Conservation (phyloP, 1,140 invertebrate genomes). For the Drosophila arawakana region DNA sequence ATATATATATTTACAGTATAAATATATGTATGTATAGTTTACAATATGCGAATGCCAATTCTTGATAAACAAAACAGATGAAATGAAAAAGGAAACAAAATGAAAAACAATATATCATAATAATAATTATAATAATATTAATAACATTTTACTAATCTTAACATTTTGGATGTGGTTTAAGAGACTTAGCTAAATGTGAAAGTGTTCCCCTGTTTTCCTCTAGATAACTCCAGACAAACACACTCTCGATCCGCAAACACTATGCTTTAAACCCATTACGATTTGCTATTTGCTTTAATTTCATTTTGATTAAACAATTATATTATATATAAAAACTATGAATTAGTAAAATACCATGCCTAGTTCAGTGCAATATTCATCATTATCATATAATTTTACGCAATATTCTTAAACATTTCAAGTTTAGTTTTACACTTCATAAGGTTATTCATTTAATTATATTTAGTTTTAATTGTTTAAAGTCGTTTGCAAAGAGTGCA, state of each 20-base stretch:
- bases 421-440: slow-evolving; percentile 39
- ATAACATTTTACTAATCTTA: slow-evolving; percentile 70
- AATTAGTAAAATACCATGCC: slow-evolving; percentile 74
- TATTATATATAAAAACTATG: background rate
- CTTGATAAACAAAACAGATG: slow-evolving; percentile 55
- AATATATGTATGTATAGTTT: slow-evolving; percentile 49
- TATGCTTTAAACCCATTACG: slow-evolving; percentile 37
- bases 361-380: slow-evolving; percentile 78
- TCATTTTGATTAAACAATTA: slow-evolving; percentile 52
- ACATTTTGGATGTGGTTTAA: slow-evolving; percentile 80
- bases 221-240: slow-evolving; percentile 21
- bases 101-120: slow-evolving; percentile 63
- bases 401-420: slow-evolving; percentile 49
- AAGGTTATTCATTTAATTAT: slow-evolving; percentile 50
- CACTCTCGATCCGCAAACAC: slow-evolving; percentile 12
- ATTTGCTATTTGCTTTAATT: slow-evolving; percentile 61
- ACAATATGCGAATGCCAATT: slow-evolving; percentile 73
- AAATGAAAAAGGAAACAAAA: slow-evolving; percentile 3
- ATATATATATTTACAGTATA: slow-evolving; percentile 28
- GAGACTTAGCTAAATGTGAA: slow-evolving; percentile 77
- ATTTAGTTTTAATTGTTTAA: slow-evolving; percentile 17
- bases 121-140: slow-evolving; percentile 22
- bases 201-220: slow-evolving; percentile 36
- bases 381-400: slow-evolving; percentile 51
- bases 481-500: slow-evolving; percentile 21